Evolutionary conservation across 2,113 vertebrate genomes (phyloP).

Genomic region (Gambusia holbrooki): DNA sequence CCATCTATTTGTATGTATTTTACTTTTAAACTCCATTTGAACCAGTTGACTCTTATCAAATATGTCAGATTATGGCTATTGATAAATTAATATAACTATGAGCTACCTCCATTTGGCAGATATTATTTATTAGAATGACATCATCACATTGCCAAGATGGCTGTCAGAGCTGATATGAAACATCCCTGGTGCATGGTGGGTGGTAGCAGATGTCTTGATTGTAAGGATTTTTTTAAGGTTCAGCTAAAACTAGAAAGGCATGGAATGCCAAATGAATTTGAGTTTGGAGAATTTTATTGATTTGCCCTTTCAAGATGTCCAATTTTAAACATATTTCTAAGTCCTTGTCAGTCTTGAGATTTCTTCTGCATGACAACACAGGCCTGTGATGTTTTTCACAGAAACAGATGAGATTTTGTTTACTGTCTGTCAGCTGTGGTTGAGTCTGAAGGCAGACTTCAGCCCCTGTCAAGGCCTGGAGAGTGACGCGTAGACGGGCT

Average conservation of each 20-base stretch:
- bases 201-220: too few relatives aligned
- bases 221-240: too few relatives aligned
- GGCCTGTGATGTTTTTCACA: not conserved
- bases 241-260: not conserved
- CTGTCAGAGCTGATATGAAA: too few relatives aligned
- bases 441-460: not conserved
- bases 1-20: not conserved
- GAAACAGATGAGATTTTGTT: not conserved
- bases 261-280: not conserved
- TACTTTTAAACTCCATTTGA: not conserved
- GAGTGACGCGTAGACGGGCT: slow-evolving; percentile 87
- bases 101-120: too few relatives aligned
- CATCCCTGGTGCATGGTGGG: too few relatives aligned
- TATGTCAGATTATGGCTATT: too few relatives aligned
- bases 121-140: too few relatives aligned
- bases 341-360: not conserved
- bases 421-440: not conserved
- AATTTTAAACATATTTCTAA: not conserved
- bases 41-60: not conserved
- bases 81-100: too few relatives aligned
- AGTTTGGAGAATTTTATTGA: not conserved
- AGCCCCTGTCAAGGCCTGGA: slow-evolving; percentile 80
- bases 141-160: too few relatives aligned
- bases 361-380: not conserved
- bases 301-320: not conserved